Evolutionary conservation across 2,888 invertebrate genomes (phyloP), one percentile per base, ranked within the genome.

Genomic region (Xestia ashworthii): DNA sequence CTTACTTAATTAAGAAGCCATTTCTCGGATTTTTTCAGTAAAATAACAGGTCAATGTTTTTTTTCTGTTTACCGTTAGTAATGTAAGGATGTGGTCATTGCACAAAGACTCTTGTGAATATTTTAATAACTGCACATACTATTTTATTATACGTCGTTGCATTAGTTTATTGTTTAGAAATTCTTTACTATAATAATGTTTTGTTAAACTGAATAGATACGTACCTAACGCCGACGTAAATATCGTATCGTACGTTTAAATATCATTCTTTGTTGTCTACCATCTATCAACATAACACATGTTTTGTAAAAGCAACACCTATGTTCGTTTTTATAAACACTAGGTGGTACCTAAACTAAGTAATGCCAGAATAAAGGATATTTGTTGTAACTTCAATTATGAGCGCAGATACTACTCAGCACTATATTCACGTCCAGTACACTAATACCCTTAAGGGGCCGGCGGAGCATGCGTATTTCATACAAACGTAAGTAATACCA

Each of bases 21-120:
- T 44, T 44, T 19, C 5, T 77, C 8, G 0, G 0, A 5, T 14
- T 46, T 80, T 66, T 80, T 64, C 8, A 32, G 3, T 48, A 60
- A 73, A 25, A 44, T 22, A 66, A 78, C 71, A 67, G 68, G 12
- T 74, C 19, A 50, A n/a, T 73, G 11, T 67, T 46, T 58, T 72
- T 32, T 50, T 16, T 73, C 70, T 66, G 32, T 67, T 73, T 66
- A 77, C 79, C 68, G 81, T 85, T 85, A 71, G 14, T 11, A 71
- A 75, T 14, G 16, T 38, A 67, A 80, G 72, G 76, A 87, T 78
- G 69, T 72, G 38, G 46, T 67, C 11, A 53, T 80, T 80, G 69
- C 76, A 46, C 55, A 44, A 66, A 58, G 5, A 74, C 70, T 76
- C 41, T 81, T 80, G n/a, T 69, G 60, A 53, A 72, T 76, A 76